Evolutionary conservation across 2,888 invertebrate species (phyloP), one percentile per base, ranked within the genome.

Genomic region (Eumacrocentrus americanus): DNA sequence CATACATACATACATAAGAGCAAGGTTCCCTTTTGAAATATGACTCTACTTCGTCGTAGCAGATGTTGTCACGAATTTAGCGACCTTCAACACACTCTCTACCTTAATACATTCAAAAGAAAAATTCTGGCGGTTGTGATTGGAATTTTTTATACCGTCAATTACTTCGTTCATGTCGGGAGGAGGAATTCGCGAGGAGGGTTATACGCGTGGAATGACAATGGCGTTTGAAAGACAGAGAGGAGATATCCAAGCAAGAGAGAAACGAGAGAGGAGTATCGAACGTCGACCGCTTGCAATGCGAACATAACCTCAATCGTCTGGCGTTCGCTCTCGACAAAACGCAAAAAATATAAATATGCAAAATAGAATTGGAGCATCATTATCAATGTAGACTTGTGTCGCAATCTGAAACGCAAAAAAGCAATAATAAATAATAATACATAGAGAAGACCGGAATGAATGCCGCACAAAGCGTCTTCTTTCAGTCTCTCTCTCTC

Each of bases 141-240:
- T 46, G 23, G 25, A 46, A 46, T 46, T 4, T 12, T 14, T 25
- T n/a, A 25, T 25, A 25, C 5, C 23, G 23, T 18, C 11, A 42
- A 42, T 42, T 18, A 7, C 18, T 40, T 42, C 3, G 11, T 42
- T 18, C 3, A 20, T 16, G 18, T 18, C 9, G 12, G 20, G 23
- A 46, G 14, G 34, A 37, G 35, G 50, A 48, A 23, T 50, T 46
- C 23, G 14, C 12, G 42, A 25, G 51, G 35, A 42, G 20, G 42
- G 23, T 18, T 44, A n/a, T 12, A 46, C 40, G 57, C 46, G 25
- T 38, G 58, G 38, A 67, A 64, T 67, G 67, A 67, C 67, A 67
- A 67, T 67, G 65, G 63, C 64, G 64, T 64, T 67, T 63, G 63
- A 65, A 47, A 47, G 56, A 60, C 51, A 57, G 61, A 62, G 47